Base-by-base conservation (phyloP, 2,113 vertebrate species). In the Symphodus melops region DNA sequence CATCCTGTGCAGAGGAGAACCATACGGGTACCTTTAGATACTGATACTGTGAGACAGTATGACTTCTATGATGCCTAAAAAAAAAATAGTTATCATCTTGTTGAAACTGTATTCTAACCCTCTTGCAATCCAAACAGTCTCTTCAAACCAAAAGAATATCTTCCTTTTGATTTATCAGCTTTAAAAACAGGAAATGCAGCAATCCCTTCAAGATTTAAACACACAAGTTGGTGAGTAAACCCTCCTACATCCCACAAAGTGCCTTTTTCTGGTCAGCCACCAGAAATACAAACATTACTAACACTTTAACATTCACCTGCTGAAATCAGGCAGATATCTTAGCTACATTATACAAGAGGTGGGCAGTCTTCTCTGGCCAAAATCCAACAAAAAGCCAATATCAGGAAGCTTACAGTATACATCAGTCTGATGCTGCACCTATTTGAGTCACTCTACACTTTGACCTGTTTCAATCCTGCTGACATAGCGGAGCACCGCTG, bases 401-500 rank as follows among this genome's bases (percentile, higher is more conserved):
- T 25, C 14, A 72, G 57, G 57, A 63, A 75, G 54, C 64, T 49
- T 9, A 48, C 37, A 72, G 70, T 41, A 9, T 42, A 20, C 65
- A 56, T 46, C 51, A 28, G 36, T 81, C 63, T 58, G 62, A 46
- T 10, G 49, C 60, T 20, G 28, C 69, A 67, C 68, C 78, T 53
- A 59, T 73, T 74, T 53, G 79, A 83, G 79, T 70, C 71, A 81
- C 59, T 41, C 49, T 59, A 57, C 51, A 75, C 75, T 86, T 62
- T 89, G 85, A 90, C 86, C 86, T 55, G 77, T 51, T 84, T 68
- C 79, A 57, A 20, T 82, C 66, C 82, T 72, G 84, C 86, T 85
- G 83, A 86, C 78, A 78, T 23, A 42, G 83, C 72, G 28, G 59
- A 81, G 76, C 70, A 42, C 48, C 13, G 58, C 74, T 46, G 59